Evolutionary conservation across 2,888 invertebrate species (phyloP).

Genomic region (Chrysolina haemoptera): DNA sequence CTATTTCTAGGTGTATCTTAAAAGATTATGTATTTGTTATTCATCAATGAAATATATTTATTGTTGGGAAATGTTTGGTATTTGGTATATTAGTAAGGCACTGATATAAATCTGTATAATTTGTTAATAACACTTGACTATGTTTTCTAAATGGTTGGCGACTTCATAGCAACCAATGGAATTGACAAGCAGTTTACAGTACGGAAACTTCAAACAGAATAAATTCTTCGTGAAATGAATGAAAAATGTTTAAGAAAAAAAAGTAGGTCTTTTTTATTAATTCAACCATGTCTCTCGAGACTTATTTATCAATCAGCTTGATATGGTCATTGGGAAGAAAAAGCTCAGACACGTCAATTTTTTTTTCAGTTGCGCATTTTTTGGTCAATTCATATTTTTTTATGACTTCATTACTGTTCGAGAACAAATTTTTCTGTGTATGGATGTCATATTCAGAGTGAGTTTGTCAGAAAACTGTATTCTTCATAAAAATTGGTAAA

Average conservation of each 20-base stretch:
- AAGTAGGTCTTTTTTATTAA: no score
- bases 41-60: not conserved
- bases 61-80: not conserved
- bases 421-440: no score
- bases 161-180: constrained; percentile 3
- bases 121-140: constrained; percentile 9
- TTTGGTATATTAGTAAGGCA: constrained; percentile 1
- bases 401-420: no score
- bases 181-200: constrained; percentile 10
- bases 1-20: not conserved
- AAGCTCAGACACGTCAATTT: no score
- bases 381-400: no score
- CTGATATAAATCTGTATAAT: not conserved
- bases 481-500: no score
- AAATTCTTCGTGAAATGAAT: not conserved
- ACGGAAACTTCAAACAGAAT: constrained; percentile 10
- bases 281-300: no score
- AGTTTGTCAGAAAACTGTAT: no score
- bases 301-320: no score
- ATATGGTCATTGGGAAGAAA: no score
- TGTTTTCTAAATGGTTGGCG: not conserved
- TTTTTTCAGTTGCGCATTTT: no score
- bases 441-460: no score
- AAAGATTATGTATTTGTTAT: not conserved
- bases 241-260: not conserved